Evolutionary conservation across 1,140 invertebrate genomes (phyloP).

Genomic region (Drosophila takahashii): DNA sequence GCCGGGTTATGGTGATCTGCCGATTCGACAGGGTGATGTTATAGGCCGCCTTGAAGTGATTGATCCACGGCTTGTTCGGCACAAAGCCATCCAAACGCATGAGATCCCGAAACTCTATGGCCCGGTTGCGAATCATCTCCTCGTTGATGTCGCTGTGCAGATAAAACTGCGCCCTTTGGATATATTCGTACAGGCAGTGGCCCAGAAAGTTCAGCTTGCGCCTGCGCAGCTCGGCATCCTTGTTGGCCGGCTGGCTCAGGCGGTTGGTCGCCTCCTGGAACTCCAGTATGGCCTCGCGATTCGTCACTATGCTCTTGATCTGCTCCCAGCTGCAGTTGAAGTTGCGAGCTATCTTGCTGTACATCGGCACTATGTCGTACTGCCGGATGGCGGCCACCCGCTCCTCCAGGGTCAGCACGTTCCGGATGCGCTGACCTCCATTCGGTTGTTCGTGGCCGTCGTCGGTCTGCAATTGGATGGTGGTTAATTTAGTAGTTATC

Average conservation of each 20-base stretch:
- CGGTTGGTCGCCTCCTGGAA: slow-evolving; percentile 65
- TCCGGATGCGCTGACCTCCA: slow-evolving; percentile 60
- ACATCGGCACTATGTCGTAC: slow-evolving; percentile 76
- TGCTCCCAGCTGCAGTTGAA: slow-evolving; percentile 83
- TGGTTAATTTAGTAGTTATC: background rate
- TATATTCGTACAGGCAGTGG: slow-evolving; percentile 77
- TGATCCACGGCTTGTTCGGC: slow-evolving; percentile 77
- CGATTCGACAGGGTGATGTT: slow-evolving; percentile 76
- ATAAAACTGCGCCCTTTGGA: slow-evolving; percentile 73
- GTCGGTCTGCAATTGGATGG: slow-evolving; percentile 28
- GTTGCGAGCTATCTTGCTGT: slow-evolving; percentile 75
- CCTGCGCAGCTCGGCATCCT: slow-evolving; percentile 56
- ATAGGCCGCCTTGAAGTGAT: slow-evolving; percentile 77
- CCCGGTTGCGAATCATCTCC: slow-evolving; percentile 71
- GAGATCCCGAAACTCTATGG: slow-evolving; percentile 68
- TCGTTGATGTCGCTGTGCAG: slow-evolving; percentile 66
- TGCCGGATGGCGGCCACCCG: slow-evolving; percentile 70
- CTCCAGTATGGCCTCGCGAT: slow-evolving; percentile 70
- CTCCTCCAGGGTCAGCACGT: slow-evolving; percentile 76
- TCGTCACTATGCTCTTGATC: slow-evolving; percentile 77
- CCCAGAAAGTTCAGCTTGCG: slow-evolving; percentile 73
- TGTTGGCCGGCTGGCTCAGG: slow-evolving; percentile 31
- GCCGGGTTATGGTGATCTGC: slow-evolving; percentile 66
- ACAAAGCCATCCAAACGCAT: slow-evolving; percentile 72
- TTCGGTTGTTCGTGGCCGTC: slow-evolving; percentile 11